A percentile compares a stretch with the other conserved stretches of the same genome.
phyloP scores from a whole-genome alignment of 2,888 invertebrate species.

The Thera obeliscata region DNA sequence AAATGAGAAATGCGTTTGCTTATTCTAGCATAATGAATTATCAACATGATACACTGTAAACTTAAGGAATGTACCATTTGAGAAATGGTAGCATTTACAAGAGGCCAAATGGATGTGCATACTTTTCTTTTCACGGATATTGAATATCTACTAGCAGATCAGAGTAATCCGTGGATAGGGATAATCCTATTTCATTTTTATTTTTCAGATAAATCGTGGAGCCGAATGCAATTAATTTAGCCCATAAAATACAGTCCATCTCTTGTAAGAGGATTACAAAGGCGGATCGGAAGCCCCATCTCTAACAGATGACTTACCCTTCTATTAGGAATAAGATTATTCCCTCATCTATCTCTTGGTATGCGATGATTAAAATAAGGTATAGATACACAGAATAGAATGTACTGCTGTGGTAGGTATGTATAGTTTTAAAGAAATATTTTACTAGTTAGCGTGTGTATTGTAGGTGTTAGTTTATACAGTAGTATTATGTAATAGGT shows the following conservation, averaged over 20 bases:
- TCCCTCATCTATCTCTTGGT: constrained; percentile 26
- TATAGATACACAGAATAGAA: too few species aligned
- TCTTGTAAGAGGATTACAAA: constrained; percentile 45
- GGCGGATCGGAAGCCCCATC: constrained; percentile 36
- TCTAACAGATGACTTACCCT: constrained; percentile 37
- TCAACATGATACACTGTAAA: background rate
- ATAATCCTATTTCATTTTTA: constrained; percentile 1
- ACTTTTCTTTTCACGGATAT: too few species aligned
- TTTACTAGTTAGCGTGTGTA: too few species aligned
- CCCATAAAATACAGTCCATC: constrained; percentile 46
- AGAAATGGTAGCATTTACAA: too few species aligned
- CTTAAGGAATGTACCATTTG: too few species aligned
- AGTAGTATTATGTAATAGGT: too few species aligned
- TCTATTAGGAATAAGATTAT: constrained; percentile 34
- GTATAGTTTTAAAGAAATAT: too few species aligned
- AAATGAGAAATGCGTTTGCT: background rate
- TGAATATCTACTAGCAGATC: background rate
- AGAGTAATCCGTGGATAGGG: background rate
- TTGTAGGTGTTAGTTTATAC: too few species aligned
- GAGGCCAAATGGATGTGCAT: too few species aligned
- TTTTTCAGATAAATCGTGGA: constrained; percentile 36
- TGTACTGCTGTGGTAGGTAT: too few species aligned
- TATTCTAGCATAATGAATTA: constrained; percentile 2
- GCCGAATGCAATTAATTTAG: constrained; percentile 45
- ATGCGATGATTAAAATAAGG: constrained; percentile 26